Evolutionary conservation across 2,797 vertebrate genomes (phyloP), one percentile per base, ranked within the genome.

Genomic region (Arrhamphus sclerolepis): DNA sequence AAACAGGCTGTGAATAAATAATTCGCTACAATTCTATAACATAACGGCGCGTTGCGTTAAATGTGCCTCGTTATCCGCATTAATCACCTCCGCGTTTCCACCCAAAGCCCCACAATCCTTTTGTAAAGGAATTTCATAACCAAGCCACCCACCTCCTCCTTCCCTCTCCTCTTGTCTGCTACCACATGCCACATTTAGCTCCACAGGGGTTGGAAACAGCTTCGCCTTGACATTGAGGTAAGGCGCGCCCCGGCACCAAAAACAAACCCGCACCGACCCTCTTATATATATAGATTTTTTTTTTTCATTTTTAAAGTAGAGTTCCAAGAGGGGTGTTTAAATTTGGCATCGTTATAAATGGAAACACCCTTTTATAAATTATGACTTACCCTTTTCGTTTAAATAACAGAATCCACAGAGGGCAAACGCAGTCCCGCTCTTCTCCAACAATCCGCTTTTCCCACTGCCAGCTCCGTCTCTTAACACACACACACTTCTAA

Each of bases 221-320:
- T 66, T 88, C 73, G 70, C 77, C 61, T 78, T 84, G 73, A 87
- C 83, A 77, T 78, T 80, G 82, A 81, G 63, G 68, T 24, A n/a
- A 77, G 77, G 78, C 47, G 56, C 67, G n/a, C 48, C 26, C 60
- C 14, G 4, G 47, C 62, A 78, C 71, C 76, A 69, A 81, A 46
- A 84, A 85, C 69, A 78, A 84, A 79, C 60, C 14, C n/a, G 13
- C 17, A 16, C 19, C 9, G 20, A 20, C 17, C 7, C n/a, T n/a
- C n/a, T n/a, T n/a, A n/a, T n/a, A n/a, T n/a, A n/a, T n/a, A n/a
- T n/a, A n/a, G n/a, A n/a, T n/a, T n/a, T n/a, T n/a, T n/a, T n/a
- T n/a, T n/a, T n/a, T n/a, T n/a, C n/a, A n/a, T n/a, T n/a, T n/a
- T n/a, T n/a, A 14, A 52, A 14, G 13, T 14, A 14, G 7, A 38